Conservation (phyloP, 2,113 vertebrate genomes). For the Rissa tridactyla region DNA sequence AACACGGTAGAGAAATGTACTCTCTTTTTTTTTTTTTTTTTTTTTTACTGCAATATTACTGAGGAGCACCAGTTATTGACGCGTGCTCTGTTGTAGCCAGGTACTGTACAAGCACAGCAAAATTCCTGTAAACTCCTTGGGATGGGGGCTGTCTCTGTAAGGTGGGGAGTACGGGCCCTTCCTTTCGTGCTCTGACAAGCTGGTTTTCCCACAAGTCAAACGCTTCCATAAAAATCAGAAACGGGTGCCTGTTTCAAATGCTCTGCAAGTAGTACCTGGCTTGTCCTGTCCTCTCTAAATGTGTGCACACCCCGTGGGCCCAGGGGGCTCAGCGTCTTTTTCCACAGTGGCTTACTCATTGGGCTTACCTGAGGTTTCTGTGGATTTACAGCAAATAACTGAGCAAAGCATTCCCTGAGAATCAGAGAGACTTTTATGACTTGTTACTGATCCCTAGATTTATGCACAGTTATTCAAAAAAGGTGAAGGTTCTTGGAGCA, state of each 20-base stretch:
- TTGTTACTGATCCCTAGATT: not conserved
- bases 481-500: not conserved
- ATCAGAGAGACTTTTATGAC: not conserved
- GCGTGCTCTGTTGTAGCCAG: not conserved
- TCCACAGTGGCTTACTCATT: not conserved
- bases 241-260: not conserved
- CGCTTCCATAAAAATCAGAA: not conserved
- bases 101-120: not conserved
- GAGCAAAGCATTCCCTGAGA: not conserved
- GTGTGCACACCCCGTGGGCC: rapidly evolving
- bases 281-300: not conserved
- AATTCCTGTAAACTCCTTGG: not conserved
- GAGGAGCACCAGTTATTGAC: not conserved
- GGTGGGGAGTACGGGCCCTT: not conserved
- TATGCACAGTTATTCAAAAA: not conserved
- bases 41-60: not conserved
- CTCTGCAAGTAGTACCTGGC: not conserved
- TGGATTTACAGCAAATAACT: not conserved
- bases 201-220: not conserved
- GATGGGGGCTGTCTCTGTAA: not conserved
- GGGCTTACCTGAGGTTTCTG: not conserved
- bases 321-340: not conserved
- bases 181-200: not conserved
- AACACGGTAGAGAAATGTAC: not conserved
- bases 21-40: not conserved